Evolutionary conservation across 1,140 invertebrate genomes (phyloP).

Genomic region (Sinonovacula constricta): DNA sequence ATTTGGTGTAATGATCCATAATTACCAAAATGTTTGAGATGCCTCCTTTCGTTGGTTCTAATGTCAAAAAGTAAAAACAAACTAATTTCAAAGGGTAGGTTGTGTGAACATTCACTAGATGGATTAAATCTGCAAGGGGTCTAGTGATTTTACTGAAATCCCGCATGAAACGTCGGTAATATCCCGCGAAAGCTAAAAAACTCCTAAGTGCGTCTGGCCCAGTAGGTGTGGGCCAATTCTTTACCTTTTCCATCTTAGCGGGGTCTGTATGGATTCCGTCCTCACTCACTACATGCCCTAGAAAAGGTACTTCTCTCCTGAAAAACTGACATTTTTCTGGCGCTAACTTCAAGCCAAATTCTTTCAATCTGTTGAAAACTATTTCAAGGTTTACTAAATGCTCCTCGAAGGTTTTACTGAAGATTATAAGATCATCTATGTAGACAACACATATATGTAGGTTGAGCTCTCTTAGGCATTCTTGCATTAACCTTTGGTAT

Average conservation of each 20-base stretch:
- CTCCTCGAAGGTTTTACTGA: too few relatives aligned
- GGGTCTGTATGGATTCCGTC: slow-evolving; percentile 7
- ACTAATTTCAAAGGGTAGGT: slow-evolving; percentile 33
- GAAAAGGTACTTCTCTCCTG: slow-evolving; percentile 7
- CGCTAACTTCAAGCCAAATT: neutral
- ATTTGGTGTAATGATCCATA: slow-evolving; percentile 40
- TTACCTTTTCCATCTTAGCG: slow-evolving; percentile 6
- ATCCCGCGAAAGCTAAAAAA: slow-evolving; percentile 1
- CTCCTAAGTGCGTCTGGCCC: neutral
- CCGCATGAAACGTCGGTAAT: slow-evolving; percentile 11
- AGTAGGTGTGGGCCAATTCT: neutral
- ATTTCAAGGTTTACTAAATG: too few relatives aligned
- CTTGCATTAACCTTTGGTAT: neutral
- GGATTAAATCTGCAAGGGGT: neutral
- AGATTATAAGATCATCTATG: too few relatives aligned
- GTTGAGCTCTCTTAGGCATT: neutral
- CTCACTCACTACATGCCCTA: slow-evolving; percentile 2
- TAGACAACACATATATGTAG: too few relatives aligned
- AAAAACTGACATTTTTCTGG: slow-evolving; percentile 10
- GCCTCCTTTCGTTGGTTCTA: slow-evolving; percentile 33
- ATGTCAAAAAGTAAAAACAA: slow-evolving; percentile 33
- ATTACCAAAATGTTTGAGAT: slow-evolving; percentile 20
- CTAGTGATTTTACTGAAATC: neutral
- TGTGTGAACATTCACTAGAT: slow-evolving; percentile 32
- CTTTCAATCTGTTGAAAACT: neutral